Percentiles rank a stretch among this genome's conserved stretches.
These are phyloP conservation scores for Lycia hirtaria DNA, from an alignment of 2,888 invertebrate species.

Conservation along the genomic window DNA sequence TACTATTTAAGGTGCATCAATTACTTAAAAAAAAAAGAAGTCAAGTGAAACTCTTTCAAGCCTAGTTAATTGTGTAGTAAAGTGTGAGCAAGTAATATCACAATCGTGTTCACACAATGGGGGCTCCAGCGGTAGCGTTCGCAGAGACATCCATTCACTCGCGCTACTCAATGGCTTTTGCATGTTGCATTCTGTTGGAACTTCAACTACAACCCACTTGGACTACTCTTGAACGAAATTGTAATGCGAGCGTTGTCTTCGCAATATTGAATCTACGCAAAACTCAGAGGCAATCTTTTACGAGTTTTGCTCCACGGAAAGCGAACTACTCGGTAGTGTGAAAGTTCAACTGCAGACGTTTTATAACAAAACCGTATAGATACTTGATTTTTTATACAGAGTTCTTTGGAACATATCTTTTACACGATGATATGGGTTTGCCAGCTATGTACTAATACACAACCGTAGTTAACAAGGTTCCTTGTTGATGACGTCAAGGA, in stretches of 20 bases:
- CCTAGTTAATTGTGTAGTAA: conserved; percentile 22
- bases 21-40: no score
- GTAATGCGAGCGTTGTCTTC: conserved; percentile 45
- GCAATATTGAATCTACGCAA: conserved; percentile 22
- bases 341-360: conserved; percentile 1
- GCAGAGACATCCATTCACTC: conserved; percentile 60
- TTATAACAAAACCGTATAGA: background rate
- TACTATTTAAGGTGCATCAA: no score
- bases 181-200: conserved; percentile 65
- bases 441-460: no score
- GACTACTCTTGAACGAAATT: conserved; percentile 37
- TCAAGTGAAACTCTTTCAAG: background rate
- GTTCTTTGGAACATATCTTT: background rate
- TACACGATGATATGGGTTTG: no score
- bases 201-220: conserved; percentile 51
- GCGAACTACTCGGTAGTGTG: conserved; percentile 7
- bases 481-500: no score
- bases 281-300: conserved; percentile 16
- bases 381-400: background rate
- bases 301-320: conserved; percentile 10
- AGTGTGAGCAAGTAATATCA: conserved; percentile 49
- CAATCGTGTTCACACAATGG: conserved; percentile 57
- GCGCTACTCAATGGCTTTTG: conserved; percentile 70
- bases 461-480: no score
- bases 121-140: conserved; percentile 47